Base-by-base conservation (phyloP, 53 echinoderm and acorn worm species). In the Echinometra lucunter region DNA sequence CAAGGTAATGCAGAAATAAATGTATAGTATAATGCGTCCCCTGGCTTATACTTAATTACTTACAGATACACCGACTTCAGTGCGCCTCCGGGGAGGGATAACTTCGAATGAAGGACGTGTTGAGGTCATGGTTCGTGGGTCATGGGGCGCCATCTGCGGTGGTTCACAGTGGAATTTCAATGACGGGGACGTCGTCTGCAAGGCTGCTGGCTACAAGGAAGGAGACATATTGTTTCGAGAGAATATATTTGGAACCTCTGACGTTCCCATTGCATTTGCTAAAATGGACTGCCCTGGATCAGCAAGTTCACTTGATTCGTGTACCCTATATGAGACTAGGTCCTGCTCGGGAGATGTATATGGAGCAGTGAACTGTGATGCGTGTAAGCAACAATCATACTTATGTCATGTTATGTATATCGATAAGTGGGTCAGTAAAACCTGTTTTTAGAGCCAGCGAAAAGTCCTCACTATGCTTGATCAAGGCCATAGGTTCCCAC, bases 131-230 rank as follows among this genome's bases (percentile, higher is more conserved):
- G 45, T 66, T 28, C 60, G 87, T 25, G 87, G 66, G 47, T 27
- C 32, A 66, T 94, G 94, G 94, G 82, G 82, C 82, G 88, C 82
- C 57, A 32, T 94, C 60, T 94, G 94, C 87, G 87, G 94, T 1
- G 30, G 18, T 38, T 66, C 37, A 12, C 60, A 9, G 21, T 94
- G 94, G 94, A 69, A 82, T 44, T 44, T n/a, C 4, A 85, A 57
- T 57, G 94, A 94, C 19, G 87, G 60, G 34, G 94, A 94, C 57
- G 30, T 88, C 37, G 58, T 87, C 7, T 94, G 94, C 55, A 37
- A 87, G 87, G 56, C 56, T 9, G 40, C 80, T 32, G 94, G 45
- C n/a, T 45, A 49, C 49, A 28, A n/a, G 2, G 27, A 19, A 18
- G 85, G 49, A n/a, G n/a, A 85, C 17, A 85, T 85, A 35, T 28